Evolutionary conservation across 2,888 invertebrate species (phyloP), one percentile per base, ranked within the genome.

Genomic region (Limnephilus marmoratus): DNA sequence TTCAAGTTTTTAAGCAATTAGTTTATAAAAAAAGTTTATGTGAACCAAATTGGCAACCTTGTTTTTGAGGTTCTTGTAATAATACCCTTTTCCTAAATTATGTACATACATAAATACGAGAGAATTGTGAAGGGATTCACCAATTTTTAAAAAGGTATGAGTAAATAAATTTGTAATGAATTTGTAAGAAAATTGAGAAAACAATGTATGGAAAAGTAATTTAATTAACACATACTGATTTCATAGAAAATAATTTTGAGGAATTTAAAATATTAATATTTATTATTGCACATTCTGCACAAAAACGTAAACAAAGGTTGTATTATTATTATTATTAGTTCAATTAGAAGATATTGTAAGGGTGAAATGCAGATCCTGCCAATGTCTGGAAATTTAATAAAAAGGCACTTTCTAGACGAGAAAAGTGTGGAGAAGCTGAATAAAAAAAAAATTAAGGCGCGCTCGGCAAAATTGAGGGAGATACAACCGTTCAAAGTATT

Each of bases 281-380:
- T 41, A 34, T 41, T 90, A 90, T 81, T 82, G 90, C 90, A 90
- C 90, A 81, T 24, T 81, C 15, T 81, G 90, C 90, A 90, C 90
- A 41, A 82, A 37, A 41, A 81, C 24, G 45, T 90, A 11, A 88
- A 53, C 11, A 53, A 90, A 24, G 90, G 85, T 90, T 90, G 90
- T 90, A 83, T 90, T 53, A 90, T 53, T 81, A n/a, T 88, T n/a
- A n/a, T n/a, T n/a, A n/a, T 31, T 89, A n/a, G 34, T 49, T 49
- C 0, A 49, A 49, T 49, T 88, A 80, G 15, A 37, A 31, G 31
- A 68, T 88, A 37, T 80, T 88, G 80, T 88, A 80, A 15, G 18
- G n/a, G n/a, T n/a, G n/a, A n/a, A n/a, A n/a, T n/a, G n/a, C n/a
- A n/a, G n/a, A n/a, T n/a, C n/a, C n/a, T n/a, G n/a, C n/a, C n/a